Base-by-base conservation (phyloP, 2,888 invertebrate genomes). In the Chrysolina oricalcia region DNA sequence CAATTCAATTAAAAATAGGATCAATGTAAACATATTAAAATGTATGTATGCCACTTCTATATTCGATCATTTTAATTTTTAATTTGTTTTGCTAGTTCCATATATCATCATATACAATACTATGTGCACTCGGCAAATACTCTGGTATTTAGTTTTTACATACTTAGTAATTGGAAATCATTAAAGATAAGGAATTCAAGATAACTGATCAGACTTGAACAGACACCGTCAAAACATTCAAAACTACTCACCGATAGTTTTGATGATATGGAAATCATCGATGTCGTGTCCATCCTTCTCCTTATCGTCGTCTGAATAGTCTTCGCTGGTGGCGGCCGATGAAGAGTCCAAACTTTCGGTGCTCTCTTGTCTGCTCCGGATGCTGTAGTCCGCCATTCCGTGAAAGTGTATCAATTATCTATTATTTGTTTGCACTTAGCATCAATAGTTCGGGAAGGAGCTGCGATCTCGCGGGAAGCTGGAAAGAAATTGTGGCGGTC, bases 241-340 rank as follows among this genome's bases (percentile, higher is more conserved):
- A 15, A 9, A 67, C 27, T 50, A 70, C 95, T 94, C 87, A 96
- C 96, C 96, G 78, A 96, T 95, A 75, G 96, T 96, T 90, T 96
- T 96, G 83, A 96, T 92, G 83, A 96, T 95, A 88, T 96, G 95
- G 85, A 95, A 93, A 87, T 96, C 95, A 81, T 96, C 95, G 82
- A 96, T 89, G 0, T 91, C 91, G 65, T 83, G 83, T 10, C 81
- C 80, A 78, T 91, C 91, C 15, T 91, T 91, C 78, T 91, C 90
- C 67, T 76, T 79, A 76, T 90, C 90, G 70, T 90, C 90, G 27
- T 91, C 91, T 81, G 90, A 90, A 81, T 91, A 91, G 82, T 91
- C 91, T 62, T 90, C 91, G 41, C 91, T 91, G 23, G 91, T 91
- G 9, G 90, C 89, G 81, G 81, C 79, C 15, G 84, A 79, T 8